Evolutionary conservation across 2,888 invertebrate genomes (phyloP).

Genomic region (Lucinisca nassula): DNA sequence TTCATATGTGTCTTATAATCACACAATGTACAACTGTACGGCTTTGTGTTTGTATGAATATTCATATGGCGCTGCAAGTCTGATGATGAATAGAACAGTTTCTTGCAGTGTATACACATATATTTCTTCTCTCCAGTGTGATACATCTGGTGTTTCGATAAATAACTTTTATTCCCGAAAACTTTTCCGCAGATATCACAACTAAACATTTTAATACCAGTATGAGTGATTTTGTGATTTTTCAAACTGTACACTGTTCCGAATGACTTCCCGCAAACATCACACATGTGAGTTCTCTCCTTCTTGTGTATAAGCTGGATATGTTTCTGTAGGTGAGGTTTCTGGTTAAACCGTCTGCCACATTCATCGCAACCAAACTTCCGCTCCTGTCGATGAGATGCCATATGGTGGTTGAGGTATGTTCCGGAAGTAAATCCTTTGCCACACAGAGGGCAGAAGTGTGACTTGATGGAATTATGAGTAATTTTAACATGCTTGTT

Average conservation of each 20-base stretch:
- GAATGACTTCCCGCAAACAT: neutral
- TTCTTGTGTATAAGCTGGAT: slow-evolving; percentile 1
- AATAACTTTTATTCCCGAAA: slow-evolving; percentile 6
- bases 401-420: neutral
- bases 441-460: neutral
- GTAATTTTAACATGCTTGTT: neutral
- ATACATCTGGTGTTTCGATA: neutral
- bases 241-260: neutral
- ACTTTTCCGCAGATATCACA: slow-evolving; percentile 1
- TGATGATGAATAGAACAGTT: neutral
- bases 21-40: neutral
- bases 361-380: slow-evolving; percentile 1
- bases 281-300: neutral
- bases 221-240: neutral
- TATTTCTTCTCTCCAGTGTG: slow-evolving; percentile 7
- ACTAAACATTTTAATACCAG: neutral
- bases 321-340: slow-evolving; percentile 5
- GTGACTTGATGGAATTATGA: neutral
- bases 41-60: neutral
- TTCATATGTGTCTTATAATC: neutral
- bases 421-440: neutral
- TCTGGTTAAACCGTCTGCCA: slow-evolving; percentile 1
- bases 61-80: slow-evolving; percentile 10
- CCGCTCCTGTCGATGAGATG: neutral
- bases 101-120: slow-evolving; percentile 7